Conservation (phyloP, 2,888 invertebrate species). For the Clostera curtula region DNA sequence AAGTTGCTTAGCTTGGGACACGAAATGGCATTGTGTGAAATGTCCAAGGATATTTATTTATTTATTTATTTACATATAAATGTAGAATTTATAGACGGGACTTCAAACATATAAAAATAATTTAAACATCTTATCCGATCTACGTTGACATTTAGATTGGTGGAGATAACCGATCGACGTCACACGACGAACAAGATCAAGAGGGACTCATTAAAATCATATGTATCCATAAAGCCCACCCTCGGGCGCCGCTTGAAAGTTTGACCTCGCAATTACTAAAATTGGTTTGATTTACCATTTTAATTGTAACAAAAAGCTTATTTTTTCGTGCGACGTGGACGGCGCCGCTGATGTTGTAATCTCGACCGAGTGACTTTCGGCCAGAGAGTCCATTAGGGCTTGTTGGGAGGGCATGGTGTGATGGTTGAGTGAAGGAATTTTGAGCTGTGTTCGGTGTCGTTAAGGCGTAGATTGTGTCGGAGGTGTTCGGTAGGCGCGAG, state of each 20-base stretch:
- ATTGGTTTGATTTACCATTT: conserved; percentile 75
- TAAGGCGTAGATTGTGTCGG: conserved; percentile 71
- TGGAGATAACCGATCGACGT: too few relatives aligned
- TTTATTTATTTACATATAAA: too few relatives aligned
- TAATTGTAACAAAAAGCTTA: conserved; percentile 75
- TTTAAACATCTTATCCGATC: too few relatives aligned
- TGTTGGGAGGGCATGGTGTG: conserved; percentile 42
- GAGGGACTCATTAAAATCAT: conserved; percentile 49
- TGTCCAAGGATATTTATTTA: too few relatives aligned
- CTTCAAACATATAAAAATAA: too few relatives aligned
- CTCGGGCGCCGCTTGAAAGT: conserved; percentile 58
- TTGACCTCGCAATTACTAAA: conserved; percentile 73
- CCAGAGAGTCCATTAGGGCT: conserved; percentile 65
- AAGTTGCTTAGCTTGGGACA: too few relatives aligned
- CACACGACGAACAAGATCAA: conserved; percentile 29
- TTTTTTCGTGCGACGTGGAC: conserved; percentile 60
- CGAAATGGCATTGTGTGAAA: too few relatives aligned
- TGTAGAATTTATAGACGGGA: too few relatives aligned
- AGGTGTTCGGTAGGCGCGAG: conserved; percentile 70
- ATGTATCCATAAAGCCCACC: conserved; percentile 50
- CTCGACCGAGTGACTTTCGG: conserved; percentile 71
- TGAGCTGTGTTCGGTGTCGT: conserved; percentile 65
- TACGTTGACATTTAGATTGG: too few relatives aligned
- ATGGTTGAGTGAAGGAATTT: conserved; percentile 46
- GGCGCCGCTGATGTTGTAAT: conserved; percentile 56